phyloP scores from a whole-genome alignment of 1,140 invertebrate species.

The Latrodectus geometricus region DNA sequence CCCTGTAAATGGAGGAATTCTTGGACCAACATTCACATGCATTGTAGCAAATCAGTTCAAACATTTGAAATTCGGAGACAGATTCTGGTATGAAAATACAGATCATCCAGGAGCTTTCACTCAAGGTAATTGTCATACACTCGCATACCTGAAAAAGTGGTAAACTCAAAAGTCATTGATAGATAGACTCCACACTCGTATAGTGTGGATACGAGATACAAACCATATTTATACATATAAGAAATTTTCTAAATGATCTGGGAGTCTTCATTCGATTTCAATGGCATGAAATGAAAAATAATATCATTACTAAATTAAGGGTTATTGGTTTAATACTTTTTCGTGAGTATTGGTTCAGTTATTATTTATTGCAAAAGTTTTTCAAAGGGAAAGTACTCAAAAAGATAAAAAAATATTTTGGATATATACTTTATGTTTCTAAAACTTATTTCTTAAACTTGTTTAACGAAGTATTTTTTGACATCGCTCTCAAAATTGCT shows the following conservation, averaged over 20 bases:
- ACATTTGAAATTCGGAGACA: conserved; percentile 82
- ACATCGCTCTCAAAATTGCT: no score
- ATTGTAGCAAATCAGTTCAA: conserved; percentile 73
- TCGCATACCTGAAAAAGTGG: not conserved
- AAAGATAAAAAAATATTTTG: no score
- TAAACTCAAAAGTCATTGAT: not conserved
- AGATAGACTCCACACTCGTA: not conserved
- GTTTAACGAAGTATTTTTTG: no score
- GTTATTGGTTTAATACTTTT: no score
- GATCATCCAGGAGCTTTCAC: conserved; percentile 62
- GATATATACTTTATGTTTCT: no score
- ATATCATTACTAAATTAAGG: no score
- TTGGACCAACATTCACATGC: conserved; percentile 84
- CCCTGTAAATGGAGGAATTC: conserved; percentile 86
- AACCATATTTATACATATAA: not conserved
- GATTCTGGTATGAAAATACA: conserved; percentile 96
- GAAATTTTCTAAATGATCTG: not conserved
- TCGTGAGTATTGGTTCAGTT: no score
- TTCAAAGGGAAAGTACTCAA: no score
- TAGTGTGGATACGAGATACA: not conserved
- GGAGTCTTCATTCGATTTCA: not conserved
- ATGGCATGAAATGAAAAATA: no score
- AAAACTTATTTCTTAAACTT: no score
- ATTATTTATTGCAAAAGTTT: no score
- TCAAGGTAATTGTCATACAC: conserved; percentile 15